These are phyloP conservation scores for Ivindomyrus marchei DNA, from an alignment of 2,113 vertebrate genomes.

Conservation along the genomic window DNA sequence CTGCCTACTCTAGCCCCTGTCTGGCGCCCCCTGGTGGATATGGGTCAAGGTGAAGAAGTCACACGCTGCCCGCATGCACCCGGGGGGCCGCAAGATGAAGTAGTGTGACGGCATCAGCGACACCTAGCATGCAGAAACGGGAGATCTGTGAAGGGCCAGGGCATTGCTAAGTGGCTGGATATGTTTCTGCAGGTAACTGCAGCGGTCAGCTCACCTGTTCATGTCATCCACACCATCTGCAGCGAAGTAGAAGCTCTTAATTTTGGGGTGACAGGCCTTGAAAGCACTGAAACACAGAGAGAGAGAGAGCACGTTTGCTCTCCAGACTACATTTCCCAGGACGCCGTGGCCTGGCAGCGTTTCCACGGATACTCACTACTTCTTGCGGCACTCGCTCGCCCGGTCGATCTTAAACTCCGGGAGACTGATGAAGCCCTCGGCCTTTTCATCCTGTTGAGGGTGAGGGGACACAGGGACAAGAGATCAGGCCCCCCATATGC, in stretches of 20 bases:
- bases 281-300: conserved; percentile 73
- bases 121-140: background rate
- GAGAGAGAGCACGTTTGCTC: background rate
- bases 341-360: background rate
- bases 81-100: background rate
- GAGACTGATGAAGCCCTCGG: conserved; percentile 94
- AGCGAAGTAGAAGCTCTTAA: conserved; percentile 99
- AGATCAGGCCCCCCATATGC: background rate
- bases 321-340: background rate
- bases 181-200: background rate
- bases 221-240: conserved; percentile 98
- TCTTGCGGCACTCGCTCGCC: conserved; percentile 93
- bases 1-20: background rate
- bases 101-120: background rate
- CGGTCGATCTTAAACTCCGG: conserved; percentile 97
- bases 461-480: conserved; percentile 26
- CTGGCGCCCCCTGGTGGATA: background rate
- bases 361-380: conserved; percentile 75
- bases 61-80: background rate
- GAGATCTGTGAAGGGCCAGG: background rate
- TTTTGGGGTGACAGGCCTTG: conserved; percentile 98
- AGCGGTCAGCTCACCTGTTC: conserved; percentile 75
- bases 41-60: background rate
- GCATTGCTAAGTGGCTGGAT: background rate
- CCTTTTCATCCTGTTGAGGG: conserved; percentile 83